A percentile compares a stretch with the other conserved stretches of the same genome.
phyloP scores from a whole-genome alignment of 2,888 invertebrate species.

The Idaea biselata region DNA sequence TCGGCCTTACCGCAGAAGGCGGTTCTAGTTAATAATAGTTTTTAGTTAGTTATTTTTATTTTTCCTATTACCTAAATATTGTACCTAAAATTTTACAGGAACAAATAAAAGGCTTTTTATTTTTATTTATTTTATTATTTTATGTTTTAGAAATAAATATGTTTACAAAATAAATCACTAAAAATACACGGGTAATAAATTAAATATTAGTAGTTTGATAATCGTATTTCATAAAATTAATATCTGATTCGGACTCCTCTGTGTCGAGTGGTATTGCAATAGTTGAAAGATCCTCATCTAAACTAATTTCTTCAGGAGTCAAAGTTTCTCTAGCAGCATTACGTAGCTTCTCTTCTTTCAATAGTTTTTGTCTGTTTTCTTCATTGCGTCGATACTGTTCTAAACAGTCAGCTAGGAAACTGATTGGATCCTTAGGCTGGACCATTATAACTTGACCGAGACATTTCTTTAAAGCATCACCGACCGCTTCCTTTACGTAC shows the following conservation, averaged over 20 bases:
- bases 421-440: constrained; percentile 44
- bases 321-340: constrained; percentile 21
- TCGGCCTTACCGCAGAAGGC: no score
- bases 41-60: no score
- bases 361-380: constrained; percentile 16
- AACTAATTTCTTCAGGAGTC: constrained; percentile 2
- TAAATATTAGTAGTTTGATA: constrained; percentile 3
- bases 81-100: no score
- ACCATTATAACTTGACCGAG: constrained; percentile 43
- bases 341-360: constrained; percentile 24
- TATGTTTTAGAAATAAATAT: neutral
- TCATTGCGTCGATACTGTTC: constrained; percentile 32
- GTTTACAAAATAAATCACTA: neutral
- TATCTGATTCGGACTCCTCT: constrained; percentile 17
- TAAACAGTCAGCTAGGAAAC: constrained; percentile 38
- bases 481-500: constrained; percentile 39
- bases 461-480: constrained; percentile 40
- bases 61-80: no score
- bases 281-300: constrained; percentile 10
- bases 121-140: no score
- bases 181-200: constrained; percentile 2
- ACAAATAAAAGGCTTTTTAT: no score
- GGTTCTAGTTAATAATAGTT: no score
- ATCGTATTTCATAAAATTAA: constrained; percentile 16
- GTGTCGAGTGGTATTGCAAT: constrained; percentile 8